Percentiles rank a stretch among this genome's conserved stretches.
These are phyloP conservation scores for Pachycephala philippinensis DNA, from an alignment of 2,113 vertebrate species.

Conservation along the genomic window DNA sequence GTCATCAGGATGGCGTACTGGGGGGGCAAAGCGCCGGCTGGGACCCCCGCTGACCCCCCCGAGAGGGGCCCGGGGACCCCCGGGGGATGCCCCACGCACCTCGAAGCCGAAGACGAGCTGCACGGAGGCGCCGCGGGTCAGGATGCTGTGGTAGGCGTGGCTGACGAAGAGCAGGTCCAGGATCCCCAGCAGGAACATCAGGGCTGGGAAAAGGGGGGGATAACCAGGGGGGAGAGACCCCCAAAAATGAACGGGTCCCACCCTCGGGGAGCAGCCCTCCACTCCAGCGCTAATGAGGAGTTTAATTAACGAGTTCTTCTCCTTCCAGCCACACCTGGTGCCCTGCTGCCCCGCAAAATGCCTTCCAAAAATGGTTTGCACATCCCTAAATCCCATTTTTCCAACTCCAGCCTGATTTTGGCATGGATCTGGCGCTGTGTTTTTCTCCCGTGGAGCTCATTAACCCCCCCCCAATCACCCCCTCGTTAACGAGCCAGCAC, in stretches of 20 bases:
- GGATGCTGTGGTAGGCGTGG: slow-evolving; percentile 94
- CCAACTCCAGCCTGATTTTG: rapidly evolving
- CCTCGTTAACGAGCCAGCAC: neutral
- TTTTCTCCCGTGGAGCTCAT: rapidly evolving
- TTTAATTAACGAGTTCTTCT: rapidly evolving
- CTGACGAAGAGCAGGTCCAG: slow-evolving; percentile 92
- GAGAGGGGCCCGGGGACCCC: rapidly evolving
- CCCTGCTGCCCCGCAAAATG: rapidly evolving
- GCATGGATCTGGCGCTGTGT: rapidly evolving
- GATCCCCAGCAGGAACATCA: slow-evolving; percentile 84
- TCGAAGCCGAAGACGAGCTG: slow-evolving; percentile 90
- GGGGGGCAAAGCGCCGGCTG: rapidly evolving
- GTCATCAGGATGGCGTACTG: slow-evolving; percentile 96
- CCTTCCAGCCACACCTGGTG: rapidly evolving
- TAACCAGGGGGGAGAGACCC: no score
- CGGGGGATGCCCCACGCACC: neutral
- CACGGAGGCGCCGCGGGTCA: slow-evolving; percentile 91
- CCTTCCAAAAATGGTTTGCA: rapidly evolving
- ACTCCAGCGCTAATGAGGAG: rapidly evolving
- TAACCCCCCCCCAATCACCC: neutral
- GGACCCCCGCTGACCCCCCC: neutral
- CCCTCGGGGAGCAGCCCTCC: rapidly evolving
- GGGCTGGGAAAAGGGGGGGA: slow-evolving; percentile 59
- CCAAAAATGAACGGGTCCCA: rapidly evolving
- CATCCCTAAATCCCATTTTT: neutral